Conservation (phyloP, 2,113 vertebrate genomes). For the Scomber colias region DNA sequence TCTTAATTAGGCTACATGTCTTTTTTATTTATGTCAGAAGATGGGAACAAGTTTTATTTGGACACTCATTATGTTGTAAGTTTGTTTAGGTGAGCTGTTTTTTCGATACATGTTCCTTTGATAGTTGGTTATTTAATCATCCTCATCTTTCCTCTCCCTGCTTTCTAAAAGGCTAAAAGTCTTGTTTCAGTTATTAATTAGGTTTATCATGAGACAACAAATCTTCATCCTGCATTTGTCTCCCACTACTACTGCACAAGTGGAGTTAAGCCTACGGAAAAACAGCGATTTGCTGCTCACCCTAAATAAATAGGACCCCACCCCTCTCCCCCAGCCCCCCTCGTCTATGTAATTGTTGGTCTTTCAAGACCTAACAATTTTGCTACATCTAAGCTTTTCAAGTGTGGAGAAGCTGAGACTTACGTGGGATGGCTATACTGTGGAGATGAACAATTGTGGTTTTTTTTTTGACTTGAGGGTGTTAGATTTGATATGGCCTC, state of each 20-base stretch:
- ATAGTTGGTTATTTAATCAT: neutral
- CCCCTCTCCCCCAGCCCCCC: neutral
- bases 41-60: neutral
- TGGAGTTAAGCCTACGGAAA: conserved; percentile 28
- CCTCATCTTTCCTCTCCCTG: neutral
- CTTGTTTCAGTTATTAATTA: conserved; percentile 7
- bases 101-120: neutral
- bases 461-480: conserved; percentile 33
- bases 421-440: conserved; percentile 29
- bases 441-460: conserved; percentile 28
- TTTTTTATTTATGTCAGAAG: neutral
- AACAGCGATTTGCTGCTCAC: conserved; percentile 13
- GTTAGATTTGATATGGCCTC: conserved; percentile 29
- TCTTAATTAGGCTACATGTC: neutral
- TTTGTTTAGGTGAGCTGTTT: neutral
- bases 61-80: neutral
- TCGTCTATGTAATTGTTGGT: conserved; percentile 33
- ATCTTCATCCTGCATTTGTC: neutral
- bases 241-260: neutral
- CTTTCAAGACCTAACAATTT: conserved; percentile 37
- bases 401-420: conserved; percentile 37
- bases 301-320: conserved; percentile 34
- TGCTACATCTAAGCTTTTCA: conserved; percentile 46
- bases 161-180: conserved; percentile 9
- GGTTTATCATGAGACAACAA: neutral